Conservation (phyloP, 2,113 vertebrate genomes). For the Hymenochirus boettgeri region DNA sequence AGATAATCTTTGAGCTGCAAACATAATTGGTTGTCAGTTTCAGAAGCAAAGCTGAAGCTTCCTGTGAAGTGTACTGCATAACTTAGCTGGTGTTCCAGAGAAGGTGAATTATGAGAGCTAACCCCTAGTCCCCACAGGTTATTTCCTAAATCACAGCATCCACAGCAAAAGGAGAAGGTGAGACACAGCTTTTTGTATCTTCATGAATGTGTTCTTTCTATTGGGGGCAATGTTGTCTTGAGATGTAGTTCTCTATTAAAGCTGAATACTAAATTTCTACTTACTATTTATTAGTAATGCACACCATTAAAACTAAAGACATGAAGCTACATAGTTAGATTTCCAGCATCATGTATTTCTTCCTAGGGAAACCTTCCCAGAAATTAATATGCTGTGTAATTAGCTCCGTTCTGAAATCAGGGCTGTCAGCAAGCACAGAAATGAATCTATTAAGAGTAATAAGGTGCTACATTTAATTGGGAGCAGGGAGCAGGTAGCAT, state of each 20-base stretch:
- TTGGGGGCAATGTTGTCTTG: no score
- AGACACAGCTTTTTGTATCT: no score
- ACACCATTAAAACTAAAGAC: background rate
- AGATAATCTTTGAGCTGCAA: no score
- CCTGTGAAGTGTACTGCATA: no score
- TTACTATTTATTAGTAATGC: background rate
- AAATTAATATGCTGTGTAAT: constrained; percentile 8
- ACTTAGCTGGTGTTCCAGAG: no score
- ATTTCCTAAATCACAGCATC: no score
- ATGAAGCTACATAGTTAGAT: background rate
- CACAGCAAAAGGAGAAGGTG: no score
- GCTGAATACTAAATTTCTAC: background rate
- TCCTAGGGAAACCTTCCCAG: background rate
- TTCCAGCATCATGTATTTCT: background rate
- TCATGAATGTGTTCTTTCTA: no score
- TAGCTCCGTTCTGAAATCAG: background rate
- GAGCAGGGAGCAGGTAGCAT: background rate
- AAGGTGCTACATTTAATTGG: constrained; percentile 16
- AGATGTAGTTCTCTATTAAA: background rate
- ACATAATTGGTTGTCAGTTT: no score
- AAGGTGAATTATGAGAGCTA: no score
- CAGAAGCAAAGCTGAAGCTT: no score
- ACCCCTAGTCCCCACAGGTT: no score
- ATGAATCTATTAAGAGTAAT: background rate
- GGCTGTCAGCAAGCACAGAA: constrained; percentile 1